Evolutionary conservation across 1,140 invertebrate genomes (phyloP), one percentile per base, ranked within the genome.

Genomic region (Drosophila orena): DNA sequence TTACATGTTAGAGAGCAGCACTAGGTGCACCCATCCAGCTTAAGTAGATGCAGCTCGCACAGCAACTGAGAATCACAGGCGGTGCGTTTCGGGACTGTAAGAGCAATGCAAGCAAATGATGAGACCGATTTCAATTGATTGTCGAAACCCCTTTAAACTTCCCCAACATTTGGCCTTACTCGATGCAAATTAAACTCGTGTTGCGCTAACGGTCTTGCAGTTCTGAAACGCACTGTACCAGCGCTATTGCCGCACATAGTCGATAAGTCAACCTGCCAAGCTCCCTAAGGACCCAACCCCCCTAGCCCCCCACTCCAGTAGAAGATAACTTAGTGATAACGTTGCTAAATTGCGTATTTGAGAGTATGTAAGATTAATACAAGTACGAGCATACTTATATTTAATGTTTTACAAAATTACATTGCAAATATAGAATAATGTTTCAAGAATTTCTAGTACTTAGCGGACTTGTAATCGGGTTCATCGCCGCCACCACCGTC

Each of bases 401-500:
- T 88, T 83, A 89, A 89, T 77, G 84, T 89, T 89, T 88, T 89
- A 89, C 84, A 89, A 57, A 57, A 78, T 64, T 75, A 85, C 17
- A 80, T 88, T 68, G 77, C 75, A 86, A 83, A 66, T 88, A 83
- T 86, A 69, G 73, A 56, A 70, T 88, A 89, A 79, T 80, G 79
- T 89, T 89, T 77, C 49, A 89, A 83, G 77, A 66, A 53, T 44
- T 55, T 54, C 24, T 93, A 94, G 90, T 93, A 94, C 92, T 93
- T 94, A 0, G 93, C 88, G 10, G 93, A 91, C 75, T 94, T 94
- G 79, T 93, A 94, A 5, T 92, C 92, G 4, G 93, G 93, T 40
- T 94, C 94, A 57, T 91, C 90, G 3, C 85, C 90, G 22, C 92
- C 81, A 0, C 84, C 94, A 22, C 89, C 85, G 3, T 93, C 93